Conservation (phyloP, 2,888 invertebrate species). For the Acanthosoma haemorrhoidale region DNA sequence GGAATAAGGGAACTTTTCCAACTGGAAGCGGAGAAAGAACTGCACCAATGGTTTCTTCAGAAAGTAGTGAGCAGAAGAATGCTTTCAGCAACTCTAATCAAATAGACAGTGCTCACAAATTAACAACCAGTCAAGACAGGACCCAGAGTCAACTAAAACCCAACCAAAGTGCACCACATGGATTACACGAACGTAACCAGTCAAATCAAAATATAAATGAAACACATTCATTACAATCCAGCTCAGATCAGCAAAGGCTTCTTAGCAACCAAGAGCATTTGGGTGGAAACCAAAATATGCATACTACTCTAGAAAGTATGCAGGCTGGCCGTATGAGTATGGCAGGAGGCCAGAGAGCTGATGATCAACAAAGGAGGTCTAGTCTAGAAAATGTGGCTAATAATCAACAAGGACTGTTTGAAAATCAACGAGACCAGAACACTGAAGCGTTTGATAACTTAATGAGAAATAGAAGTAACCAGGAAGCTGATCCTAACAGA, state of each 20-base stretch:
- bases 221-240: neutral
- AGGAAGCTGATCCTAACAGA: constrained; percentile 17
- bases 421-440: neutral
- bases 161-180: neutral
- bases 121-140: neutral
- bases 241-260: neutral
- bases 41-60: neutral
- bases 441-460: constrained; percentile 15
- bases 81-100: neutral
- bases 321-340: neutral
- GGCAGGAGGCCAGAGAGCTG: neutral
- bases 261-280: neutral
- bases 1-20: neutral
- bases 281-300: neutral
- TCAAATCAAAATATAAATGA: constrained; percentile 9
- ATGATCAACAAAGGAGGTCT: neutral
- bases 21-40: neutral
- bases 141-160: neutral
- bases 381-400: neutral
- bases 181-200: neutral
- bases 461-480: constrained; percentile 18
- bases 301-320: neutral
- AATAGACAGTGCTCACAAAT: neutral
- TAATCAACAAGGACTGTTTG: neutral
- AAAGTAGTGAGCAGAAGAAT: neutral